Percentiles rank a stretch among this genome's conserved stretches.
phyloP scores from a whole-genome alignment of 2,888 invertebrate species.

The Pandemis heparana region DNA sequence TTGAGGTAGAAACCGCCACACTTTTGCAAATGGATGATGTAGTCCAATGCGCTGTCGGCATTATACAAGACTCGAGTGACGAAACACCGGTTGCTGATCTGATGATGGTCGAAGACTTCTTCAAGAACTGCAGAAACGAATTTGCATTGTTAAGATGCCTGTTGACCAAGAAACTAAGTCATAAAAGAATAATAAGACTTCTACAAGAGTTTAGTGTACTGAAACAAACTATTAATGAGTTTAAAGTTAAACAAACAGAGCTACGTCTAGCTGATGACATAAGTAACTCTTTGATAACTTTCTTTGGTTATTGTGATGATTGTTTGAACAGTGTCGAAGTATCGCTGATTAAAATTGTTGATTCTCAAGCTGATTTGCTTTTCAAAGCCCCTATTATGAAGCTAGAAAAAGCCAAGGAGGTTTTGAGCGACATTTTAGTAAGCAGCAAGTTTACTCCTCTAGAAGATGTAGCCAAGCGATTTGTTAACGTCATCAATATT shows the following conservation, averaged over 20 bases:
- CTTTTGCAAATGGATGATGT: conserved; percentile 65
- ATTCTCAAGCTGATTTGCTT: conserved; percentile 62
- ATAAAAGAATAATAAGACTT: conserved; percentile 71
- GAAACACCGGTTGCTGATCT: conserved; percentile 62
- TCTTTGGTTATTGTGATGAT: conserved; percentile 61
- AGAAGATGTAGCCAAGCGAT: conserved; percentile 47
- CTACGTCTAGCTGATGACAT: conserved; percentile 60
- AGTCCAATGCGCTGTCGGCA: conserved; percentile 62
- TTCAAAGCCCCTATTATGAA: conserved; percentile 59
- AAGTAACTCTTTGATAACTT: conserved; percentile 57
- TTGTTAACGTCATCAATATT: conserved; percentile 50
- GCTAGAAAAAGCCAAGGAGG: conserved; percentile 51
- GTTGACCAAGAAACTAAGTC: conserved; percentile 62
- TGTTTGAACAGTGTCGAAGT: conserved; percentile 61
- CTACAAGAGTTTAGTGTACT: conserved; percentile 69
- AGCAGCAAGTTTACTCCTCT: conserved; percentile 49
- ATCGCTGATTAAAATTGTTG: conserved; percentile 62
- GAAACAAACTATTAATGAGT: conserved; percentile 59
- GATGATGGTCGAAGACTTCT: conserved; percentile 68
- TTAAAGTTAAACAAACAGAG: conserved; percentile 57
- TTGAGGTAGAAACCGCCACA: conserved; percentile 64
- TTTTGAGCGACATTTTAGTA: conserved; percentile 47
- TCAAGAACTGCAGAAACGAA: conserved; percentile 67
- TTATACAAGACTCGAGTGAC: conserved; percentile 61
- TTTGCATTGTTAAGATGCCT: conserved; percentile 67